These are phyloP conservation scores for Liasis olivaceus DNA, from an alignment of 2,797 vertebrate species.

Conservation along the genomic window DNA sequence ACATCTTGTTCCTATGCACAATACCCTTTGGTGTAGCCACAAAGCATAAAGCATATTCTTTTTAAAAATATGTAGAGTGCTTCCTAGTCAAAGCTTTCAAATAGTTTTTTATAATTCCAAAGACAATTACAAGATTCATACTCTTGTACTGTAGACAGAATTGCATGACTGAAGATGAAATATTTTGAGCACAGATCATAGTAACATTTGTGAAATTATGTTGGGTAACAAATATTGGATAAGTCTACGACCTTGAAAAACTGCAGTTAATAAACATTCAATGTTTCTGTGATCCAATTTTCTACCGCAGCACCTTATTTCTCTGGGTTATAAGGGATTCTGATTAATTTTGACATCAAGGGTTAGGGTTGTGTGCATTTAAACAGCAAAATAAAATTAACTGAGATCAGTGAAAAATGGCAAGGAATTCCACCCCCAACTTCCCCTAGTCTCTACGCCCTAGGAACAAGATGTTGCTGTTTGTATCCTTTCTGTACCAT, in stretches of 20 bases:
- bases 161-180: background rate
- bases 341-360: background rate
- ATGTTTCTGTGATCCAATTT: background rate
- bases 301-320: background rate
- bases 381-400: background rate
- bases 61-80: background rate
- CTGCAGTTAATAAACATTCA: background rate
- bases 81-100: background rate
- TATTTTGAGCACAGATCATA: background rate
- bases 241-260: background rate
- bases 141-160: background rate
- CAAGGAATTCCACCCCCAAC: background rate
- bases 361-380: background rate
- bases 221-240: background rate
- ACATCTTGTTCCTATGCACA: background rate
- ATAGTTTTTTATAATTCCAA: background rate
- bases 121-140: background rate
- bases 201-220: background rate
- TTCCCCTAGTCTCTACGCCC: background rate
- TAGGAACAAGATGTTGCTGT: background rate
- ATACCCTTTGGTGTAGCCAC: background rate
- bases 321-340: background rate
- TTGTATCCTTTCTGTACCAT: background rate
- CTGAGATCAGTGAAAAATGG: background rate
- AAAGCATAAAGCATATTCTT: background rate